Conservation (phyloP, 1,140 invertebrate genomes). For the Sarcophaga peregrina region DNA sequence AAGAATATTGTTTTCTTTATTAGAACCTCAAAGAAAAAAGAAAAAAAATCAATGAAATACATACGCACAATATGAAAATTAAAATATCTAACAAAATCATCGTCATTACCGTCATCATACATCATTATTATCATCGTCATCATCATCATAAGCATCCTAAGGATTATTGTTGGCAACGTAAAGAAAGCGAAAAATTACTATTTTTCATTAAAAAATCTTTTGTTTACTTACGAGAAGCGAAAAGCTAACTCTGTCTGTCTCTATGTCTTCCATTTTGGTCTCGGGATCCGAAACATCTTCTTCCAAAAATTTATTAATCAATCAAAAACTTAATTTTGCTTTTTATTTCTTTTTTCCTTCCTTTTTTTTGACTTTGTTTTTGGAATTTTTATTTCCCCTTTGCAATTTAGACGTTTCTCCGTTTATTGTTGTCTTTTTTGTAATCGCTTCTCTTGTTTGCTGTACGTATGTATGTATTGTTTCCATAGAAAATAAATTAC, state of each 20-base stretch:
- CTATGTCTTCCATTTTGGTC: too few relatives aligned
- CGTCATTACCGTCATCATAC: not conserved
- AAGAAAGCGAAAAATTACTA: conserved; percentile 2
- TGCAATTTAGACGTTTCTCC: too few relatives aligned
- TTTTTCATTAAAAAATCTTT: conserved; percentile 11
- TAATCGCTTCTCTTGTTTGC: too few relatives aligned
- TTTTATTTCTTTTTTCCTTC: not conserved
- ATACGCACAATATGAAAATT: not conserved
- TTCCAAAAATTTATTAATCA: conserved; percentile 41
- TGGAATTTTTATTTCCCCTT: too few relatives aligned
- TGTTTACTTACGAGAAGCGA: not conserved
- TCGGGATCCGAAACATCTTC: too few relatives aligned
- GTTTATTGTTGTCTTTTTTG: too few relatives aligned
- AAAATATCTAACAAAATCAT: not conserved
- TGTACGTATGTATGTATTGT: not conserved
- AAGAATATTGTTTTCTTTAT: not conserved
- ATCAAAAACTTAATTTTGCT: conserved; percentile 45
- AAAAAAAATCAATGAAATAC: not conserved
- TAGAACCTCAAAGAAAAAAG: not conserved
- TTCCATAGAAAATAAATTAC: not conserved
- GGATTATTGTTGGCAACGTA: not conserved
- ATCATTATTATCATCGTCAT: not conserved
- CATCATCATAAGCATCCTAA: not conserved
- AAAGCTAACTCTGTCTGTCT: too few relatives aligned
- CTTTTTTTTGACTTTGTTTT: not conserved